phyloP scores from a whole-genome alignment of 2,888 invertebrate genomes.

The Lepidocyrtoides sp. region DNA sequence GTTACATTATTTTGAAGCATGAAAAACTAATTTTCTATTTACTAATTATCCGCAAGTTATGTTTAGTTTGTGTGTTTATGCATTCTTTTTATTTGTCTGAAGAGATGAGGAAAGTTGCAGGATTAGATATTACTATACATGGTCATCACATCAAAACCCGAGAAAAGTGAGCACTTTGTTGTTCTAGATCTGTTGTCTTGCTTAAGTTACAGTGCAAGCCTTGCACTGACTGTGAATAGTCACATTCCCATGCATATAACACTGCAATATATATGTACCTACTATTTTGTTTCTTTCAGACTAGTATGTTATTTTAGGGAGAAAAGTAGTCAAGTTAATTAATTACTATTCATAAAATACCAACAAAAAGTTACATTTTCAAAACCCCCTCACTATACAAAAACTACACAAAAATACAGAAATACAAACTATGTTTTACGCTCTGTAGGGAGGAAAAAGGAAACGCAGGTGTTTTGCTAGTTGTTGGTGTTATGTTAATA shows the following conservation, averaged over 20 bases:
- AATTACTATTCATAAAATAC: constrained; percentile 54
- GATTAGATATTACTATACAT: too few species aligned
- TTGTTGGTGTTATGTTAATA: constrained; percentile 37
- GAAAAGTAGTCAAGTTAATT: constrained; percentile 67
- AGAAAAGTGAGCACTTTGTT: constrained; percentile 20
- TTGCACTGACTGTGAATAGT: neutral
- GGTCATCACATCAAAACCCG: constrained; percentile 23
- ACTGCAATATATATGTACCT: constrained; percentile 29
- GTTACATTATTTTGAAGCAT: neutral
- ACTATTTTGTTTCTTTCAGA: constrained; percentile 35
- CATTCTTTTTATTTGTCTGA: too few species aligned
- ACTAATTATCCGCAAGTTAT: neutral
- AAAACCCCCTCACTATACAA: neutral
- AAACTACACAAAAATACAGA: neutral
- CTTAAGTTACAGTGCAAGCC: too few species aligned
- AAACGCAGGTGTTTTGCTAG: constrained; percentile 72
- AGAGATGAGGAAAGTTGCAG: too few species aligned
- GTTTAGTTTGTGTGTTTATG: too few species aligned
- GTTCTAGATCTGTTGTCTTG: constrained; percentile 47
- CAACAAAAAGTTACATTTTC: constrained; percentile 38
- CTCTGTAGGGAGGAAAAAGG: neutral
- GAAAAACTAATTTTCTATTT: neutral
- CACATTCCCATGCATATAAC: constrained; percentile 15
- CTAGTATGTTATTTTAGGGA: constrained; percentile 61
- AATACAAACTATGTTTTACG: neutral